These are phyloP conservation scores for Pristis pectinata DNA, from an alignment of 2,797 vertebrate genomes.

Conservation along the genomic window DNA sequence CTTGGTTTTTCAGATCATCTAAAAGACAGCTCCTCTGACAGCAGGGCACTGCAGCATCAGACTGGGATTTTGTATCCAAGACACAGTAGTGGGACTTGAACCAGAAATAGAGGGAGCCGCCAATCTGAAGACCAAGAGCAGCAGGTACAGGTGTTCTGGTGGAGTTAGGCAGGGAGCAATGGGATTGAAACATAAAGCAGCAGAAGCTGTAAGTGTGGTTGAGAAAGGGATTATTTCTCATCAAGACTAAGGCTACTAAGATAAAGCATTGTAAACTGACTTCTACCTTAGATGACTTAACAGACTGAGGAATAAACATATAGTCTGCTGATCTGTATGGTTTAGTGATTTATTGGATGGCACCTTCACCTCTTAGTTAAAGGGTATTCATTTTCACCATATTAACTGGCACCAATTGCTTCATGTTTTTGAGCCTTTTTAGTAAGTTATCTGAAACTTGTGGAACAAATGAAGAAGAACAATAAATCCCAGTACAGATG, in stretches of 20 bases:
- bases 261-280: not conserved
- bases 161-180: not conserved
- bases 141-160: not conserved
- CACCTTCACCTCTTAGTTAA: not conserved
- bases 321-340: not conserved
- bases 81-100: not conserved
- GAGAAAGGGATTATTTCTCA: not conserved
- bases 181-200: not conserved
- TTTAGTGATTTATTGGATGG: not conserved
- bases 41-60: too few relatives aligned
- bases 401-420: not conserved
- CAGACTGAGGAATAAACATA: not conserved
- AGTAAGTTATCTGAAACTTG: not conserved
- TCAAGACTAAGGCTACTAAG: not conserved
- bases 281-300: not conserved
- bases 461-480: not conserved
- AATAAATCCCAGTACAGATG: not conserved
- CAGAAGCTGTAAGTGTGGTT: not conserved
- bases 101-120: not conserved
- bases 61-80: too few relatives aligned
- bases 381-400: not conserved
- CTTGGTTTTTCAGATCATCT: too few relatives aligned
- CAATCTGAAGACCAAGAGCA: not conserved
- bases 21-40: too few relatives aligned
- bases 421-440: not conserved